Evolutionary conservation across 2,888 invertebrate species (phyloP).

Genomic region (Anoplius nigerrimus): DNA sequence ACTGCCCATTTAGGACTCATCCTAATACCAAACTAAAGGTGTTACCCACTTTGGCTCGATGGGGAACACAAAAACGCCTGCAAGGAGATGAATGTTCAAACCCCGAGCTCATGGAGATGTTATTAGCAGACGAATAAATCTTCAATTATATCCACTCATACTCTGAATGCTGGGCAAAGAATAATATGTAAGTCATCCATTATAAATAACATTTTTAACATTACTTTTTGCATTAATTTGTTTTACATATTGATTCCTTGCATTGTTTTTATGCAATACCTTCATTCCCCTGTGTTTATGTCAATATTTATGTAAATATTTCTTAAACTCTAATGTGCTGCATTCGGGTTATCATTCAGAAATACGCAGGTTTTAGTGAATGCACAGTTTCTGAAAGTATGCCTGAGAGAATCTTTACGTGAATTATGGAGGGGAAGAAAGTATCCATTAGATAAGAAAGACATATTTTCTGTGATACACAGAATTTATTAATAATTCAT

Average conservation of each 20-base stretch:
- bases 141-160: constrained; percentile 22
- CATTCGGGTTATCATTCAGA: no score
- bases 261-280: no score
- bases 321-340: no score
- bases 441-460: not conserved
- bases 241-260: no score
- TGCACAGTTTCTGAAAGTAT: no score
- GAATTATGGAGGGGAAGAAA: no score
- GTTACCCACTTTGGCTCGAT: constrained; percentile 88
- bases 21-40: constrained; percentile 83
- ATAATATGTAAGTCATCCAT: constrained; percentile 19
- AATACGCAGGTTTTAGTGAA: no score
- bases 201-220: constrained; percentile 19
- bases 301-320: no score
- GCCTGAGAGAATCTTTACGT: no score
- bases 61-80: constrained; percentile 86
- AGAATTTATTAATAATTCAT: not conserved
- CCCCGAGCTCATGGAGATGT: constrained; percentile 85
- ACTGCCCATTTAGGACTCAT: constrained; percentile 89
- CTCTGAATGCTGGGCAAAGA: constrained; percentile 5
- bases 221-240: constrained; percentile 7
- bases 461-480: not conserved
- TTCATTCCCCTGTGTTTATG: no score
- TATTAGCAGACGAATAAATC: constrained; percentile 81
- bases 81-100: constrained; percentile 88